Conservation (phyloP, 2,113 vertebrate genomes). For the Hippolais icterina region DNA sequence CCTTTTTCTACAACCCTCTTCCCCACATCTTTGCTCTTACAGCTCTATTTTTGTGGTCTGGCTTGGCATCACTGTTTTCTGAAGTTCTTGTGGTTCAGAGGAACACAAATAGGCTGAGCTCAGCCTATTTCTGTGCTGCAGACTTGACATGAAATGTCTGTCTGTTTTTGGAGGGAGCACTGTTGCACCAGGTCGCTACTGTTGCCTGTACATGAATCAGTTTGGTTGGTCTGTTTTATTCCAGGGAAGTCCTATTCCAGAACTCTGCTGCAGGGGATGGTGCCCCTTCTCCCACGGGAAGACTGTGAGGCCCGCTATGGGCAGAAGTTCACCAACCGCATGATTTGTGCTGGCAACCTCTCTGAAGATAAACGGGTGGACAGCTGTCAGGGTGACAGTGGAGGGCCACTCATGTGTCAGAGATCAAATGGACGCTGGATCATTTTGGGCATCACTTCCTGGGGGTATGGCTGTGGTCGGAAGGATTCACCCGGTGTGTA, state of each 20-base stretch:
- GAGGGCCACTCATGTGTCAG: constrained; percentile 88
- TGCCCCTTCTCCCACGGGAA: constrained; percentile 84
- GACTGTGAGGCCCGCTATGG: constrained; percentile 84
- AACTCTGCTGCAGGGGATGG: constrained; percentile 82
- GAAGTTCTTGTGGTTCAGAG: background rate
- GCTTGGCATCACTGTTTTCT: background rate
- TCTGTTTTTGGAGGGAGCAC: background rate
- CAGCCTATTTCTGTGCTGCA: background rate
- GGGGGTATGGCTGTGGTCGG: constrained; percentile 85
- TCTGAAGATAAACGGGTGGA: constrained; percentile 81
- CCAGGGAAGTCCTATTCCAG: constrained; percentile 81
- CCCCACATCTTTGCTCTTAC: constrained; percentile 15
- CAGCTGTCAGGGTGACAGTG: constrained; percentile 87
- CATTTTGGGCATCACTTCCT: constrained; percentile 84
- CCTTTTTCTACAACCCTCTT: background rate
- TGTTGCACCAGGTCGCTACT: background rate
- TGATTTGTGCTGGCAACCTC: constrained; percentile 88
- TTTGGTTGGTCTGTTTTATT: constrained; percentile 16
- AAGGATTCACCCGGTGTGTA: constrained; percentile 86
- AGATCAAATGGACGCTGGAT: constrained; percentile 81
- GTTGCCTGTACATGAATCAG: background rate
- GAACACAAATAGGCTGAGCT: background rate
- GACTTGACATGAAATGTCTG: background rate
- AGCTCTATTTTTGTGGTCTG: constrained; percentile 30
- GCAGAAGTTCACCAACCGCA: constrained; percentile 84